A percentile compares a stretch with the other conserved stretches of the same genome.
Evolutionary conservation across 2,113 vertebrate species (phyloP).

Genomic region (Balaenoptera acutorostrata): DNA sequence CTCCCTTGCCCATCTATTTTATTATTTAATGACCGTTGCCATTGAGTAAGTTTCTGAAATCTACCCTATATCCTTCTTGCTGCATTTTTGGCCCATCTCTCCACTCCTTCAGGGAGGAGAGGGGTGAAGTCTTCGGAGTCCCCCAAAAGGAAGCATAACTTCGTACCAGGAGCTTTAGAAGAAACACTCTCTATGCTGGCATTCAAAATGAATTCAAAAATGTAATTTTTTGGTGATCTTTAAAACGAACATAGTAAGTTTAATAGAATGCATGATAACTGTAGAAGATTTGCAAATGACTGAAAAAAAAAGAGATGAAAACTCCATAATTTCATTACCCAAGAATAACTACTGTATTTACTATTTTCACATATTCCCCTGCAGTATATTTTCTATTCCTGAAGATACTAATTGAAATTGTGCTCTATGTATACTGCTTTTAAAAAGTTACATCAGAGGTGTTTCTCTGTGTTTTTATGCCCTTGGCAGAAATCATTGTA

Average conservation of each 20-base stretch:
- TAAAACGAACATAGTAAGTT: background rate
- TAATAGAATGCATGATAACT: background rate
- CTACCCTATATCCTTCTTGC: background rate
- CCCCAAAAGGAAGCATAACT: background rate
- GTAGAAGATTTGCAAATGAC: background rate
- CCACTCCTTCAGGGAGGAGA: background rate
- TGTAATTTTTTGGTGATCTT: background rate
- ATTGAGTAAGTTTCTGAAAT: background rate
- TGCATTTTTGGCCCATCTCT: background rate
- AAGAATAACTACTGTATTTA: background rate
- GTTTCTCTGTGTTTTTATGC: background rate
- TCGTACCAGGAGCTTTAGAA: background rate
- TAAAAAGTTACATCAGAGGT: background rate
- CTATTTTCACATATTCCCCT: background rate
- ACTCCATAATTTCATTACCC: no score
- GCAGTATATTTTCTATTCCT: background rate
- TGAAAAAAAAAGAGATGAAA: background rate
- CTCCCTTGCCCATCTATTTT: accelerated
- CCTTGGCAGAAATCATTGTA: background rate
- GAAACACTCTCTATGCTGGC: background rate
- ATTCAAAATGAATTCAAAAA: background rate
- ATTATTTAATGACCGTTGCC: background rate
- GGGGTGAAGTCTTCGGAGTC: background rate
- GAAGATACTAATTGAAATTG: background rate
- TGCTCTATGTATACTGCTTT: background rate